A percentile compares a stretch with the other conserved stretches of the same genome.
These are phyloP conservation scores for Neria commutata DNA, from an alignment of 2,888 invertebrate species.

Conservation along the genomic window DNA sequence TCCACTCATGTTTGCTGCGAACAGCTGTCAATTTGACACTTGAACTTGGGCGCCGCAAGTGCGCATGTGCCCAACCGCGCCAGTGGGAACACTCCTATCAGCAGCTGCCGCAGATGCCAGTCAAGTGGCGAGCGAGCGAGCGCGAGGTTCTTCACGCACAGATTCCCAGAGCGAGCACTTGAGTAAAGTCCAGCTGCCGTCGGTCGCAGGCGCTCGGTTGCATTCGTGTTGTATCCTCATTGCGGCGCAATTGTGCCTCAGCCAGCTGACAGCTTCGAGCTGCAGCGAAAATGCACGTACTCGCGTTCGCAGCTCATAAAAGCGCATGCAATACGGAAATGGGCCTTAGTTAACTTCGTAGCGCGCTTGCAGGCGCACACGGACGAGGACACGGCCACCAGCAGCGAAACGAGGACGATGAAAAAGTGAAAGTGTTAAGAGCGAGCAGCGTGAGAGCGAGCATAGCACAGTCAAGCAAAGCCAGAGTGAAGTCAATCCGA, in stretches of 20 bases:
- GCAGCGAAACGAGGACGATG: not conserved
- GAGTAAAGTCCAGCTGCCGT: conserved; percentile 11
- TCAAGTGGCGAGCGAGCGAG: conserved; percentile 30
- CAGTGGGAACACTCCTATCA: conserved; percentile 10
- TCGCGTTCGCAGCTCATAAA: conserved; percentile 9
- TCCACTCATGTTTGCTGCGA: conserved; percentile 38
- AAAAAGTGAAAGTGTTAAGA: too few relatives aligned
- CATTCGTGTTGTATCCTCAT: conserved; percentile 9
- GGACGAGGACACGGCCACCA: not conserved
- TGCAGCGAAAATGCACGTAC: not conserved
- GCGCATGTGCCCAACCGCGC: conserved; percentile 46
- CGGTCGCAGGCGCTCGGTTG: not conserved
- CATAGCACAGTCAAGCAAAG: too few relatives aligned
- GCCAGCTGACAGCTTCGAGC: not conserved
- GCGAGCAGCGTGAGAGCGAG: too few relatives aligned
- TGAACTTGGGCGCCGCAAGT: conserved; percentile 26
- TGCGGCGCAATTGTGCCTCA: conserved; percentile 7
- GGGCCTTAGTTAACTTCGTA: conserved; percentile 18
- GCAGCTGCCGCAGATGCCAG: conserved; percentile 24
- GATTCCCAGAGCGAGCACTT: not conserved
- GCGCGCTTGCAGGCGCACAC: conserved; percentile 1
- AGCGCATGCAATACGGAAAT: conserved; percentile 13
- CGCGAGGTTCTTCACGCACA: not conserved
- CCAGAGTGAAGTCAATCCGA: too few relatives aligned
- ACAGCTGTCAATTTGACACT: conserved; percentile 42